Evolutionary conservation across 2,797 vertebrate genomes (phyloP).

Genomic region (Nannoperca australis): DNA sequence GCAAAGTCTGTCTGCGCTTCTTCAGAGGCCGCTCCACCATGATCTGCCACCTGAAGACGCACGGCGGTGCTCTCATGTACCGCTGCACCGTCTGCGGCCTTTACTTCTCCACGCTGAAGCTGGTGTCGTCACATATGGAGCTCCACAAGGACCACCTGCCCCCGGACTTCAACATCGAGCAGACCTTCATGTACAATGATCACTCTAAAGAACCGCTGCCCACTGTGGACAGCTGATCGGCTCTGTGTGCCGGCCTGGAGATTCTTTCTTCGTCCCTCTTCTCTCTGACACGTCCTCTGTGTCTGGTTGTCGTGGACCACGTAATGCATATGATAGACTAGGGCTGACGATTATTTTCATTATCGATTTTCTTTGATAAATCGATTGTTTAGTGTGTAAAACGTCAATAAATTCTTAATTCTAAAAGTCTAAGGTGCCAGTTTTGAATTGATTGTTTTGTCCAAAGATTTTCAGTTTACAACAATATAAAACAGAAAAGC

Average conservation of each 20-base stretch:
- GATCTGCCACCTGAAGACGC: constrained; percentile 98
- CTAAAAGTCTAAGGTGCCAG: too few relatives aligned
- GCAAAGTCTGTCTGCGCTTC: constrained; percentile 97
- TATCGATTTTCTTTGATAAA: not conserved
- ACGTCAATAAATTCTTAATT: not conserved
- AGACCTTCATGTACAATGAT: constrained; percentile 99
- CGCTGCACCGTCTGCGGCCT: constrained; percentile 96
- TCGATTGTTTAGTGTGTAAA: not conserved
- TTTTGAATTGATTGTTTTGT: not conserved
- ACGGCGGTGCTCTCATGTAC: constrained; percentile 97
- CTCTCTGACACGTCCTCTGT: not conserved
- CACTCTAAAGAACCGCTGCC: constrained; percentile 96
- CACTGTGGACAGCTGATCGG: constrained; percentile 87
- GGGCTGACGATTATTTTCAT: constrained; percentile 4
- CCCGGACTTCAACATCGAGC: constrained; percentile 95
- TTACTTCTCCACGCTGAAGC: constrained; percentile 97
- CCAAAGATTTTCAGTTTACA: not conserved
- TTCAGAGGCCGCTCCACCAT: constrained; percentile 98
- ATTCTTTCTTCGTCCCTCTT: rapidly evolving
- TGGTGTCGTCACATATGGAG: constrained; percentile 96
- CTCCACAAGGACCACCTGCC: constrained; percentile 96
- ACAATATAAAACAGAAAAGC: not conserved
- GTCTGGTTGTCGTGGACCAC: constrained; percentile 57
- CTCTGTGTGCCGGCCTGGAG: not conserved
- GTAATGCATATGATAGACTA: constrained; percentile 2